Conservation (phyloP, 2,113 vertebrate genomes). For the Felis chaus region DNA sequence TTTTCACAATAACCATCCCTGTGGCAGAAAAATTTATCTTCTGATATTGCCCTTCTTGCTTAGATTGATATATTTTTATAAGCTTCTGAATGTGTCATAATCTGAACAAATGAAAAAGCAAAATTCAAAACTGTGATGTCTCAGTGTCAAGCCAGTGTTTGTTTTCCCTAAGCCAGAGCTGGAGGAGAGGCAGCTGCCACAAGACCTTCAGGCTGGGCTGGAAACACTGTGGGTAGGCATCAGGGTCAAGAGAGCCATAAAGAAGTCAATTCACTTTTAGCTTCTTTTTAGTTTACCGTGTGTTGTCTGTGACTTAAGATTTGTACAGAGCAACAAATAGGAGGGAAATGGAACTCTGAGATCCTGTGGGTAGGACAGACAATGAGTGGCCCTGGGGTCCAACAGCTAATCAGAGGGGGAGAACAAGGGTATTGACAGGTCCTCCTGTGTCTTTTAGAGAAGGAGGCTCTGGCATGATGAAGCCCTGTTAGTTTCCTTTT, state of each 20-base stretch:
- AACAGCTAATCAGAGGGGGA: neutral
- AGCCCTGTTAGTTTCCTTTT: neutral
- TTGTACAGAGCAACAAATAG: neutral
- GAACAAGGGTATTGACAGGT: neutral
- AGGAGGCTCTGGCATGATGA: neutral
- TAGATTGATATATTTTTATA: neutral
- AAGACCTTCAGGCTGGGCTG: neutral
- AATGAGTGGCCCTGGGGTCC: neutral
- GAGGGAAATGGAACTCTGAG: neutral
- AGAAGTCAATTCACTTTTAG: neutral
- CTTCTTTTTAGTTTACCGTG: neutral
- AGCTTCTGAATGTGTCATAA: neutral
- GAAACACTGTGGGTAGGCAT: neutral
- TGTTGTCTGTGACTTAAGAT: neutral
- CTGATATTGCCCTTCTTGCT: neutral
- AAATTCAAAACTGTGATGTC: neutral
- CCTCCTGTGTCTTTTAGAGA: neutral
- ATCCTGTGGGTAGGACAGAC: neutral
- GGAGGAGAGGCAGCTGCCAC: neutral
- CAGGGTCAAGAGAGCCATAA: neutral
- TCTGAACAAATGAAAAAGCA: neutral
- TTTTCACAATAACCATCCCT: constrained; percentile 48
- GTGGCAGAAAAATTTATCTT: constrained; percentile 45
- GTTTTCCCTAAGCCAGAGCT: neutral
- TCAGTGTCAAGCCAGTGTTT: neutral